Base-by-base conservation (phyloP, 2,888 invertebrate genomes). In the Nyleta sp. region DNA sequence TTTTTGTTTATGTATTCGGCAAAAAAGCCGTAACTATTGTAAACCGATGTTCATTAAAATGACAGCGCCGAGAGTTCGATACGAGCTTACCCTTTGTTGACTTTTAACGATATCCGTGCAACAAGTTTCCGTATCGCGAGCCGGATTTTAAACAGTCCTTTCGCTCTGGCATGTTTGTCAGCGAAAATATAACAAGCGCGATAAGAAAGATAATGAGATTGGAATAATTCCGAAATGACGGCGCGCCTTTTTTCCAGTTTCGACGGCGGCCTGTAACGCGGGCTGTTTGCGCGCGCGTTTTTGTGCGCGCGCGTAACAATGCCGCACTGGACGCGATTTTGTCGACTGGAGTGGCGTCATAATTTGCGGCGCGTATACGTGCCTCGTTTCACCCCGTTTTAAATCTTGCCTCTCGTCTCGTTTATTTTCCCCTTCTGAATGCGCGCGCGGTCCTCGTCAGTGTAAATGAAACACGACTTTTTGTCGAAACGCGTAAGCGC, bases 381-480 rank as follows among this genome's bases (percentile, higher is more conserved):
- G 72, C 33, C 35, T 52, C 67, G 55, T 77, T 77, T 62, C 77
- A 53, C 53, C 53, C 71, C 59, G 15, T 77, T 65, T 77, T 77
- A 76, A 57, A 68, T 64, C 53, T 53, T 42, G 48, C 50, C 75
- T 76, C 70, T 48, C 52, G 42, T 70, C 60, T 74, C 73, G 65
- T 74, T 74, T 48, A 59, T 67, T 65, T 59, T 65, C 52, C 52
- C 55, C 38, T 22, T 11, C 42, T 52, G 65, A 71, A 65, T 57
- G 38, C 50, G 53, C 40, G 48, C 35, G 35, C 65, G 48, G 55
- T 42, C 52, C 71, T 65, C 68, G 73, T 72, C 72, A 64, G 55
- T 79, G 70, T 81, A 73, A 71, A 74, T 80, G 83, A 81, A 84
- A 84, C 80, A 80, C 76, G 75, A 68, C 83, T 81, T 84, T 81